These are phyloP conservation scores for Lathamus discolor DNA, from an alignment of 2,113 vertebrate genomes.

Conservation along the genomic window DNA sequence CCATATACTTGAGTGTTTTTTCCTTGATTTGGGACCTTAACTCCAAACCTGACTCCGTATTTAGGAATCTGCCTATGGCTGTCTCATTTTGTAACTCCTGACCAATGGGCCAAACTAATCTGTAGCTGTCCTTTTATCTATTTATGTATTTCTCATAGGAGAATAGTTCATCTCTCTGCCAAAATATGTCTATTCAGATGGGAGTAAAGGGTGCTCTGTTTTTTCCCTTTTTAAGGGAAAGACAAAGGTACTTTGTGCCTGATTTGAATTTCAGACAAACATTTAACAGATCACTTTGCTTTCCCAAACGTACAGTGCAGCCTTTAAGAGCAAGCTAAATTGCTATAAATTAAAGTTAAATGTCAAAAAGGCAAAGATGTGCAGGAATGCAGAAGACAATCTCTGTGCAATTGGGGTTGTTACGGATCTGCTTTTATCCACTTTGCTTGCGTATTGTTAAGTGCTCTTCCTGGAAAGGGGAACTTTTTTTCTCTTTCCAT, in stretches of 20 bases:
- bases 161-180: not conserved
- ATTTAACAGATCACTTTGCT: constrained; percentile 55
- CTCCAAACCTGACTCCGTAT: not conserved
- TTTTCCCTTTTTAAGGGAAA: not conserved
- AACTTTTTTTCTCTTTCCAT: not conserved
- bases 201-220: not conserved
- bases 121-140: not conserved
- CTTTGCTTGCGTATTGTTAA: constrained; percentile 55
- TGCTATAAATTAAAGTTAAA: constrained; percentile 73
- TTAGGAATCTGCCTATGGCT: not conserved
- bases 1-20: not conserved
- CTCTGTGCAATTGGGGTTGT: constrained; percentile 33
- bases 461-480: constrained; percentile 64
- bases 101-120: not conserved
- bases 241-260: constrained; percentile 27
- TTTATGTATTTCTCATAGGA: not conserved
- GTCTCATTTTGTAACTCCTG: not conserved
- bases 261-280: constrained; percentile 61
- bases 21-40: not conserved
- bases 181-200: not conserved
- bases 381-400: constrained; percentile 59
- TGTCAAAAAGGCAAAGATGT: constrained; percentile 69
- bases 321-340: constrained; percentile 63
- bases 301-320: constrained; percentile 6
- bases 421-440: constrained; percentile 63